Conservation (phyloP, 2,888 invertebrate genomes). For the Himalopsyche kuldschensis region DNA sequence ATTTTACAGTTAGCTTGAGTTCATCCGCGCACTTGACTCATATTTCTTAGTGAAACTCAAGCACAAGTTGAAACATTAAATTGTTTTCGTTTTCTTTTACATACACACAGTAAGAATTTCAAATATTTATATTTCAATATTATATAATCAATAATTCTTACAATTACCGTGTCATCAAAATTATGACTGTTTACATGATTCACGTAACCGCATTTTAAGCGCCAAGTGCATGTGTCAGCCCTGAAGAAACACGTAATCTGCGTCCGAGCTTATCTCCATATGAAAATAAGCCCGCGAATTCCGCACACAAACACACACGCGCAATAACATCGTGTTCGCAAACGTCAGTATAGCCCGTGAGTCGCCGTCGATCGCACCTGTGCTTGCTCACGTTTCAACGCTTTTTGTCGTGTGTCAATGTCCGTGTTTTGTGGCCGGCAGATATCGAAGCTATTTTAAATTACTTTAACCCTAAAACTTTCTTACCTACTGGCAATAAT, state of each 20-base stretch:
- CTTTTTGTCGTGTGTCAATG: background rate
- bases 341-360: background rate
- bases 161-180: no score
- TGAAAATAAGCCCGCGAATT: background rate
- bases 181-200: background rate
- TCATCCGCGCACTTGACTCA: no score
- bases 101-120: no score
- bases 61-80: no score
- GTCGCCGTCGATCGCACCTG: background rate
- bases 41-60: no score
- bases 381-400: background rate
- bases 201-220: background rate
- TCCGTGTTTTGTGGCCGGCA: background rate
- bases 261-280: background rate
- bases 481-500: no score
- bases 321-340: background rate
- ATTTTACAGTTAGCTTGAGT: no score
- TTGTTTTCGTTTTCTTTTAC: no score
- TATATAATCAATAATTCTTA: no score
- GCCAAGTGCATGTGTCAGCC: background rate
- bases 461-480: no score
- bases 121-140: no score
- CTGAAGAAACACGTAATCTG: background rate
- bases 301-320: background rate
- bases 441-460: no score